Percentiles rank a stretch among this genome's conserved stretches.
Evolutionary conservation across 2,888 invertebrate species (phyloP).

Genomic region (Elegia similella): DNA sequence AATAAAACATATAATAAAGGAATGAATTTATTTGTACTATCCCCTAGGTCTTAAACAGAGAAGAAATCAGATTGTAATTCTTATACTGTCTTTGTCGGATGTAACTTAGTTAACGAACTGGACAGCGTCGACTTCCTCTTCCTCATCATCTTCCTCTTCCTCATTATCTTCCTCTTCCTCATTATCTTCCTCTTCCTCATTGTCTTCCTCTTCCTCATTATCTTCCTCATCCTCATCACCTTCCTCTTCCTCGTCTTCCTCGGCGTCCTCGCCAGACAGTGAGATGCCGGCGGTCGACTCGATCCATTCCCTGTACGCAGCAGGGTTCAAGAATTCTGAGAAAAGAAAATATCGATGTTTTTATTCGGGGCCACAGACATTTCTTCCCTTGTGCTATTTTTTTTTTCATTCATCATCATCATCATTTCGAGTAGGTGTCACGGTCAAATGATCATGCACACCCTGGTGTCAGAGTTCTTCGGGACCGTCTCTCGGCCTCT

Average conservation of each 20-base stretch:
- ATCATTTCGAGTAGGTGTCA: too few relatives aligned
- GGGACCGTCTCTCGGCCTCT: too few relatives aligned
- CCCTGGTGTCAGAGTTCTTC: too few relatives aligned
- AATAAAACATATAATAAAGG: too few relatives aligned
- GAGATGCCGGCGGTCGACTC: slow-evolving; percentile 26
- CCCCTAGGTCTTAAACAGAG: background rate
- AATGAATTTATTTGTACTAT: too few relatives aligned
- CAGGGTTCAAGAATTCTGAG: slow-evolving; percentile 18
- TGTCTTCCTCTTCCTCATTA: background rate
- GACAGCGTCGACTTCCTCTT: slow-evolving; percentile 7
- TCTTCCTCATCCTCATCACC: background rate
- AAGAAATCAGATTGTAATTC: background rate
- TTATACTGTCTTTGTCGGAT: background rate
- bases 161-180: background rate
- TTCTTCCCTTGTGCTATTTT: too few relatives aligned
- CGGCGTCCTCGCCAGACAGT: slow-evolving; percentile 1
- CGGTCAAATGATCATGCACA: too few relatives aligned
- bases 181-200: background rate
- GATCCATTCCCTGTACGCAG: slow-evolving; percentile 42
- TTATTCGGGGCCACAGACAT: too few relatives aligned
- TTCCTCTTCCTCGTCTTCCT: background rate
- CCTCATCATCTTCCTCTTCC: background rate
- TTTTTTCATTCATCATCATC: too few relatives aligned
- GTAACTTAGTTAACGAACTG: background rate
- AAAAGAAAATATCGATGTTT: background rate